Percentiles rank a stretch among this genome's conserved stretches.
Conservation (phyloP, 2,888 invertebrate genomes). For the Leptopilina myrica region DNA sequence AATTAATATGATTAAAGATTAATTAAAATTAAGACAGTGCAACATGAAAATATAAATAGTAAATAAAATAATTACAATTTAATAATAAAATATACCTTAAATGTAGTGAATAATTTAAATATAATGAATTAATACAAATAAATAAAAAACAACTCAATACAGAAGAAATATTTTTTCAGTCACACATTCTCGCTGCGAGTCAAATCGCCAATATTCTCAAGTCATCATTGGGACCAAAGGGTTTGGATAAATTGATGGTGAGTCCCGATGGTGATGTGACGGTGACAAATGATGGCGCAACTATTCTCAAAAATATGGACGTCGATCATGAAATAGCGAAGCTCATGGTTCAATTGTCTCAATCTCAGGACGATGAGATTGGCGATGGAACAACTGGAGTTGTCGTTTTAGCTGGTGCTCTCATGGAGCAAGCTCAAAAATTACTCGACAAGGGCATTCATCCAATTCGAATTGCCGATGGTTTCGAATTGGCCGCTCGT, state of each 20-base stretch:
- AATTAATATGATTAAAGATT: neutral
- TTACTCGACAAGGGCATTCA: slow-evolving; percentile 98
- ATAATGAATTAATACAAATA: neutral
- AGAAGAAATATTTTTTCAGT: slow-evolving; percentile 81
- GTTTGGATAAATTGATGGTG: slow-evolving; percentile 98
- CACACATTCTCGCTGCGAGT: slow-evolving; percentile 97
- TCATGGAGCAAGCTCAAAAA: slow-evolving; percentile 95
- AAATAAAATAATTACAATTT: too few species aligned
- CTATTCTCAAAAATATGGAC: slow-evolving; percentile 99
- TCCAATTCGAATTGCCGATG: slow-evolving; percentile 98
- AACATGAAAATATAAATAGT: neutral
- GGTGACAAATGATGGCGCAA: slow-evolving; percentile 99
- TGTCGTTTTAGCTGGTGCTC: slow-evolving; percentile 91
- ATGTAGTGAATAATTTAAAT: neutral
- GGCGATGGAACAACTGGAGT: slow-evolving; percentile 99
- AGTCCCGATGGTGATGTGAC: slow-evolving; percentile 98
- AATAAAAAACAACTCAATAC: neutral
- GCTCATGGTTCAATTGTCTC: slow-evolving; percentile 97
- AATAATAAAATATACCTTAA: too few species aligned
- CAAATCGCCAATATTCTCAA: slow-evolving; percentile 92
- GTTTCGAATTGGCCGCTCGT: slow-evolving; percentile 97
- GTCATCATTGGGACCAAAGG: slow-evolving; percentile 97
- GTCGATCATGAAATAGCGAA: slow-evolving; percentile 99
- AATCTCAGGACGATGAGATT: slow-evolving; percentile 99
- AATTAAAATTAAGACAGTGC: neutral